Evolutionary conservation across 2,888 invertebrate genomes (phyloP).

Genomic region (Laothoe populi): DNA sequence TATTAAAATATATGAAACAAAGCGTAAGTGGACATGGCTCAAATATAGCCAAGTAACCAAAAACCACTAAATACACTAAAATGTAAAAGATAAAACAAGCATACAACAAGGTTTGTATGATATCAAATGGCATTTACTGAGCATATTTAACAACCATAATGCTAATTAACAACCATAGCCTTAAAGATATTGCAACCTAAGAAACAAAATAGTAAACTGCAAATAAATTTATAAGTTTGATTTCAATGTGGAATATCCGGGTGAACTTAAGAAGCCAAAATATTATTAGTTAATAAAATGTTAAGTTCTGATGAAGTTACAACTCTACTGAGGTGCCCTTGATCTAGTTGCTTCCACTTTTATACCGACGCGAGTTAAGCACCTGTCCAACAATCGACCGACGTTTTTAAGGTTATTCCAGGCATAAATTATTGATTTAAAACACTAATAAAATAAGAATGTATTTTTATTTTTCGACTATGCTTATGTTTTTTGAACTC

Average conservation of each 20-base stretch:
- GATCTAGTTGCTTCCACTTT: conserved; percentile 16
- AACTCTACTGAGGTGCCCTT: conserved; percentile 1
- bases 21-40: not conserved
- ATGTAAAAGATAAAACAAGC: not conserved
- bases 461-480: too few species aligned
- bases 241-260: too few species aligned
- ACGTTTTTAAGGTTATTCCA: conserved; percentile 5
- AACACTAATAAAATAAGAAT: not conserved
- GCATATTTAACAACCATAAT: too few species aligned
- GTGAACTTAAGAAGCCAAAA: too few species aligned
- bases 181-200: not conserved
- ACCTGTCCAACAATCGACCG: conserved; percentile 2
- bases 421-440: not conserved
- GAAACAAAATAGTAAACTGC: not conserved
- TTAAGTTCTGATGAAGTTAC: not conserved
- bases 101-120: too few species aligned
- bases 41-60: not conserved
- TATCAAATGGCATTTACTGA: too few species aligned
- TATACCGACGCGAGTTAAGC: conserved; percentile 7
- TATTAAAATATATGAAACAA: conserved; percentile 6
- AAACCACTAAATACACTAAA: not conserved
- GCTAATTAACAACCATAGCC: too few species aligned
- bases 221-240: too few species aligned
- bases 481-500: too few species aligned
- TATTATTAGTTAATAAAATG: not conserved